A percentile compares a stretch with the other conserved stretches of the same genome.
phyloP scores from a whole-genome alignment of 1,140 invertebrate species.

The Catajapyx aquilonaris region DNA sequence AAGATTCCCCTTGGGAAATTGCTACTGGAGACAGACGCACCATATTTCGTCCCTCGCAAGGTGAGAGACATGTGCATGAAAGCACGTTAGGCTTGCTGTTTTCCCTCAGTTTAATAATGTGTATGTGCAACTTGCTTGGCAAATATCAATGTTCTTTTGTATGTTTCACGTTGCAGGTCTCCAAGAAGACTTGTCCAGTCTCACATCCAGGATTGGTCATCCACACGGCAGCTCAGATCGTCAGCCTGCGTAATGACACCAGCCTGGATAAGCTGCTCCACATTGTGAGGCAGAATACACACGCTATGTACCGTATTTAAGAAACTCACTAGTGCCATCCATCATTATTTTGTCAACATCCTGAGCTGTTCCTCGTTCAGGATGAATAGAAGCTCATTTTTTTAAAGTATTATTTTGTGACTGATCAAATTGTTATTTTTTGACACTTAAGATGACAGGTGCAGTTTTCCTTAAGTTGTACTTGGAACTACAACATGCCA shows the following conservation, averaged over 20 bases:
- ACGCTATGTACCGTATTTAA: neutral
- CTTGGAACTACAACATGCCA: too few species aligned
- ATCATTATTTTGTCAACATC: too few species aligned
- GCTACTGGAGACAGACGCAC: constrained; percentile 27
- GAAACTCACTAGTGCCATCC: too few species aligned
- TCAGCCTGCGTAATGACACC: neutral
- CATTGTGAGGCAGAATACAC: neutral
- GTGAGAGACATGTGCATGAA: constrained; percentile 8
- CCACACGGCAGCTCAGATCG: constrained; percentile 6
- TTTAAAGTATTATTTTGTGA: too few species aligned
- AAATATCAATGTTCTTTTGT: neutral
- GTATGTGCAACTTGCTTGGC: neutral
- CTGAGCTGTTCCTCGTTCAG: too few species aligned
- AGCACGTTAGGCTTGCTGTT: constrained; percentile 1
- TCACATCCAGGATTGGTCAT: constrained; percentile 7
- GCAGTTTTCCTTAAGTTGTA: too few species aligned
- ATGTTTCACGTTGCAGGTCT: neutral
- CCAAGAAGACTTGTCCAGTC: neutral
- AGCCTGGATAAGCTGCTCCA: neutral
- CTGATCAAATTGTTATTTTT: too few species aligned
- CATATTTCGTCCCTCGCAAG: constrained; percentile 23
- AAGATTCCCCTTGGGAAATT: constrained; percentile 21
- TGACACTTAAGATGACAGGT: too few species aligned
- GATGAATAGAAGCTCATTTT: too few species aligned
- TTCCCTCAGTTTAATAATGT: neutral